Evolutionary conservation across 2,888 invertebrate species (phyloP), one percentile per base, ranked within the genome.

Genomic region (Cerastoderma edule): DNA sequence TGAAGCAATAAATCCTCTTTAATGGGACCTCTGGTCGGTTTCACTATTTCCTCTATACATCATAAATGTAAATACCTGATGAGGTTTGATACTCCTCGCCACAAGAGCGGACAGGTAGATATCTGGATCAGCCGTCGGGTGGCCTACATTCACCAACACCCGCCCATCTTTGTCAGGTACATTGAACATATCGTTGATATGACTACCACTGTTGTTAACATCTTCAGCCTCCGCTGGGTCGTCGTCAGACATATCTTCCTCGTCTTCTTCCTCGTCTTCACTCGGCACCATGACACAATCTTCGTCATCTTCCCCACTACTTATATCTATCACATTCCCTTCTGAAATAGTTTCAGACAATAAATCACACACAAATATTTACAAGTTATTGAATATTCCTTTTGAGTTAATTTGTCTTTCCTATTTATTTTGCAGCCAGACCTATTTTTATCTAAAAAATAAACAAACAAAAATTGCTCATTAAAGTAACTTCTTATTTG

Each of bases 151-250:
- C 66, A 99, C 96, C 78, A 97, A 94, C 19, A 99, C 98, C 28
- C 97, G 94, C 0, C 99, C 99, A 91, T 96, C 95, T 81, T 96
- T 96, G 93, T 99, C 98, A 0, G 97, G 97, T 84, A 96, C 94
- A 93, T 99, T 99, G 90, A 97, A 96, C 6, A 95, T 94, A 93
- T 99, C 99, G 91, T 98, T 98, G 5, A 97, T 97, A 92, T 98
- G 98, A 75, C 88, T 88, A 54, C 97, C 98, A 83, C 97, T 97
- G 92, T 98, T 98, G 81, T 96, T 95, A 1, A 96, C 96, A 93
- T 98, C 98, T 83, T 97, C 97, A 93, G 98, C 97, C 82, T 97
- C 97, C n/a, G 94, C 94, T 57, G 94, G 95, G 85, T 90, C 89
- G 5, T 89, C 89, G 24, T 86, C 89, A 2, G 96, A 85, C n/a